Evolutionary conservation across 1,140 invertebrate species (phyloP).

Genomic region (Drosophila subpulchrella): DNA sequence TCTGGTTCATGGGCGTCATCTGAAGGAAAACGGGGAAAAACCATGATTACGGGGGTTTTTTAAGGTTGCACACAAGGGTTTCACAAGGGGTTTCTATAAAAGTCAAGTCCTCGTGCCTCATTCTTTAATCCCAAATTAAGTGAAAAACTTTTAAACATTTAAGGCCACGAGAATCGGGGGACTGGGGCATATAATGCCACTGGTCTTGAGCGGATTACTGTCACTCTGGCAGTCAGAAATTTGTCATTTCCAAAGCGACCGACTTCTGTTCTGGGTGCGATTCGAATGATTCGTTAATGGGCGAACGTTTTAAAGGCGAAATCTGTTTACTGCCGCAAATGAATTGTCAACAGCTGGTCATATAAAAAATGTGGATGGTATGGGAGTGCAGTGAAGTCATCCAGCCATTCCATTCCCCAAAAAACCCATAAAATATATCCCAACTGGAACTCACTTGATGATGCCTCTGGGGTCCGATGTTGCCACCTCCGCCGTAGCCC

Average conservation of each 20-base stretch:
- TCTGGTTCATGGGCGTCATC: slow-evolving; percentile 84
- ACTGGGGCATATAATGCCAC: slow-evolving; percentile 3
- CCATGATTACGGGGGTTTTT: not conserved
- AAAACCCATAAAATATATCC: not conserved
- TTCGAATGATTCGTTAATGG: slow-evolving; percentile 28
- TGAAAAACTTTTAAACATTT: slow-evolving; percentile 12
- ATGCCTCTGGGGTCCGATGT: slow-evolving; percentile 70
- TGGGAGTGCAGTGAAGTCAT: slow-evolving; percentile 27
- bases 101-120: not conserved
- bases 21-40: slow-evolving; percentile 27
- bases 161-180: not conserved
- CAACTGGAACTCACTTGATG: slow-evolving; percentile 75
- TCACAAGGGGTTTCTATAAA: not conserved
- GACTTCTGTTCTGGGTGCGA: slow-evolving; percentile 31
- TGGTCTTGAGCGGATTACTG: slow-evolving; percentile 37
- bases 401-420: not conserved
- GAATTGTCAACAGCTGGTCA: slow-evolving; percentile 55
- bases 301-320: slow-evolving; percentile 9
- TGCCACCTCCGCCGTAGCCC: slow-evolving; percentile 74
- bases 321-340: slow-evolving; percentile 55
- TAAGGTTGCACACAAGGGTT: too few species aligned
- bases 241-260: slow-evolving; percentile 32
- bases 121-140: slow-evolving; percentile 4
- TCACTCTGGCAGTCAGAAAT: slow-evolving; percentile 11
- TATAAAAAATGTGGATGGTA: slow-evolving; percentile 3